Evolutionary conservation across 2,888 invertebrate genomes (phyloP).

Genomic region (Anaspis maculata): DNA sequence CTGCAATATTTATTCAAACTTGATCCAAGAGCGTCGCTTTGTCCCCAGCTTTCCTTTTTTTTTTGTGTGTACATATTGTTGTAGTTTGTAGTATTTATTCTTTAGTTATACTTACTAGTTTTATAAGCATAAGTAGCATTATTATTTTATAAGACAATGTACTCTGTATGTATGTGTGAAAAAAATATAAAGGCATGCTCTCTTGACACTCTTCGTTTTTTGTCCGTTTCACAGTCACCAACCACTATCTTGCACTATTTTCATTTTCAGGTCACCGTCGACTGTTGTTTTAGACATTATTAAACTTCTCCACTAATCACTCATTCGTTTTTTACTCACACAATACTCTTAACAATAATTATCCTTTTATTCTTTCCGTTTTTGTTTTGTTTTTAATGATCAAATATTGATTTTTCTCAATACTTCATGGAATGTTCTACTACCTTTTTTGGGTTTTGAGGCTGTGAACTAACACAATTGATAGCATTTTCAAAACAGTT

Average conservation of each 20-base stretch:
- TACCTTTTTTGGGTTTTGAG: conserved; percentile 2
- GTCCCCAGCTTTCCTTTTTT: too few relatives aligned
- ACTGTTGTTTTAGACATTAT: conserved; percentile 50
- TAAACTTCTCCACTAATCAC: conserved; percentile 15
- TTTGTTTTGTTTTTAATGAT: conserved; percentile 3
- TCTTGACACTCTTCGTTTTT: conserved; percentile 23
- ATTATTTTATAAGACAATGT: too few relatives aligned
- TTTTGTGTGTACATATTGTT: conserved; percentile 5
- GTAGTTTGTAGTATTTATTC: conserved; percentile 1
- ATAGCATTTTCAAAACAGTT: too few relatives aligned
- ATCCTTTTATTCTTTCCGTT: too few relatives aligned
- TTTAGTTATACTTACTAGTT: too few relatives aligned
- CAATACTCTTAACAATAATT: too few relatives aligned
- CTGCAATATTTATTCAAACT: too few relatives aligned
- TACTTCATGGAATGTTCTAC: conserved; percentile 18
- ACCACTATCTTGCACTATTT: conserved; percentile 33
- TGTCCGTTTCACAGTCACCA: conserved; percentile 23
- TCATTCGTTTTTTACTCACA: conserved; percentile 6
- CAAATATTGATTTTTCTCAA: conserved; percentile 10
- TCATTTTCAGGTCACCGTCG: conserved; percentile 57
- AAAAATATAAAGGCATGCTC: conserved; percentile 31
- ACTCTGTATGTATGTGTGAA: conserved; percentile 18
- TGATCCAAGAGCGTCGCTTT: too few relatives aligned
- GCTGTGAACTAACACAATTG: too few relatives aligned
- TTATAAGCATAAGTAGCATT: too few relatives aligned